Evolutionary conservation across 2,113 vertebrate species (phyloP).

Genomic region (Urocolius indicus): DNA sequence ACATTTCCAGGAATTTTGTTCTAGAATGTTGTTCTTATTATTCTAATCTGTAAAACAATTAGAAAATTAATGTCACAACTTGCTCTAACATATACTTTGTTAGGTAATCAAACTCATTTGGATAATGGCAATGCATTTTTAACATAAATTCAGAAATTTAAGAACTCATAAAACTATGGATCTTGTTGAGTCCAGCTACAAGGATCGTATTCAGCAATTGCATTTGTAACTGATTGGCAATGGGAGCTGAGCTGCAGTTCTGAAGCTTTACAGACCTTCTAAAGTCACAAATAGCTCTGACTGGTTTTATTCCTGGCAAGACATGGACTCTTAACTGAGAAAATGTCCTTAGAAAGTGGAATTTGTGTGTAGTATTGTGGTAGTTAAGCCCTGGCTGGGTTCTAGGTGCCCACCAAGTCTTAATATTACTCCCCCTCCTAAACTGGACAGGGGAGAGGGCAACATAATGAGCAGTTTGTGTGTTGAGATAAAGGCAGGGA

Average conservation of each 20-base stretch:
- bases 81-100: background rate
- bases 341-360: background rate
- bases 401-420: too few relatives aligned
- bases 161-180: background rate
- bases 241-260: background rate
- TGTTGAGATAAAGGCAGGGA: too few relatives aligned
- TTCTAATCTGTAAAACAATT: background rate
- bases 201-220: background rate
- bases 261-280: background rate
- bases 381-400: too few relatives aligned
- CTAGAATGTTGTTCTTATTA: background rate
- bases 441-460: too few relatives aligned
- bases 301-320: background rate
- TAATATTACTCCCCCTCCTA: too few relatives aligned
- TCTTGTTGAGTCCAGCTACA: background rate
- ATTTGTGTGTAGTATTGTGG: background rate
- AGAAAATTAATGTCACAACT: background rate
- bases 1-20: background rate
- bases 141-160: background rate
- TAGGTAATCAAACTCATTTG: background rate
- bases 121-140: background rate
- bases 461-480: too few relatives aligned
- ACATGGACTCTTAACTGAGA: fast-evolving
- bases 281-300: background rate
- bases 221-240: background rate